phyloP scores from a whole-genome alignment of 2,888 invertebrate species.

The Coronaproctus castanopsis region DNA sequence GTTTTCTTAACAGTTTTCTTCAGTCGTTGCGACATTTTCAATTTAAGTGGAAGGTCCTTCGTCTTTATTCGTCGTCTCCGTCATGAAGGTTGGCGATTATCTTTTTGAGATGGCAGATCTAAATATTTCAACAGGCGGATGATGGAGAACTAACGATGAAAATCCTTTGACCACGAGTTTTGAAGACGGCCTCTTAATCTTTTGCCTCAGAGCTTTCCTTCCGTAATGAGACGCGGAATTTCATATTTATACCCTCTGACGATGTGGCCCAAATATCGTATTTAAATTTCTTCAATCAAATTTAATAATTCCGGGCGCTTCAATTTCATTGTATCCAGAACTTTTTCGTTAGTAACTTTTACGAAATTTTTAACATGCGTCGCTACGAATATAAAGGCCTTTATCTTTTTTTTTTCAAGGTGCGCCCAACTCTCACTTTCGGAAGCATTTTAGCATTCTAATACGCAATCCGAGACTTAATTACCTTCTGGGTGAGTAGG shows the following conservation, averaged over 20 bases:
- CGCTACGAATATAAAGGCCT: background rate
- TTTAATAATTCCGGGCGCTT: background rate
- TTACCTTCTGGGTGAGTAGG: background rate
- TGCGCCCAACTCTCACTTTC: background rate
- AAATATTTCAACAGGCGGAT: background rate
- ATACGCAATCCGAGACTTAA: background rate
- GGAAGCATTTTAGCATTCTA: background rate
- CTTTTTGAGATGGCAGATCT: background rate
- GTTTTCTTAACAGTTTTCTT: too few species aligned
- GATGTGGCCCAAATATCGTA: background rate
- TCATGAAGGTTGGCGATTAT: background rate
- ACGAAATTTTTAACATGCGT: background rate
- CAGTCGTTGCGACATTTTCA: too few species aligned
- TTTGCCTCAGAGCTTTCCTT: background rate
- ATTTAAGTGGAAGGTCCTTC: too few species aligned
- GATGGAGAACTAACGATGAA: background rate
- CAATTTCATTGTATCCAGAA: background rate
- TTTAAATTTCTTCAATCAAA: background rate
- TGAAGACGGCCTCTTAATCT: background rate
- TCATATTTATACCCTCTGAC: background rate
- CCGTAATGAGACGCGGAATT: background rate
- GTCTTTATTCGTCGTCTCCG: background rate
- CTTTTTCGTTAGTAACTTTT: background rate
- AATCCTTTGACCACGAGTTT: background rate
- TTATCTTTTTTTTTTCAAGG: background rate